These are phyloP conservation scores for Lycorma delicatula DNA, from an alignment of 1,140 invertebrate genomes.

Conservation along the genomic window DNA sequence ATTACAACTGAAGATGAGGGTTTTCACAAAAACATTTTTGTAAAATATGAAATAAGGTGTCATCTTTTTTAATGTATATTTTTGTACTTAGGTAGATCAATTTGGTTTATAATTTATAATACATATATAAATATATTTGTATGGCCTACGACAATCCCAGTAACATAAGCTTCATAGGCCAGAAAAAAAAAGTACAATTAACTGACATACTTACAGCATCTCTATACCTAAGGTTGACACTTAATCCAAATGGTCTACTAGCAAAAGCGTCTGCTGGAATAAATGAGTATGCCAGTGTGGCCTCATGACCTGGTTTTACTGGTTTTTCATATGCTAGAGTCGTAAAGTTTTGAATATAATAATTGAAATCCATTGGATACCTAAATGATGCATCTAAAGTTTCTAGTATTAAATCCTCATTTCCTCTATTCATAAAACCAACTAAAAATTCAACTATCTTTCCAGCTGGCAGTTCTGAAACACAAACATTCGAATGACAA, in stretches of 20 bases:
- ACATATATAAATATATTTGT: too few species aligned
- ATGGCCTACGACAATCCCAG: too few species aligned
- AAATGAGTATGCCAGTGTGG: constrained; percentile 92
- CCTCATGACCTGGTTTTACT: constrained; percentile 86
- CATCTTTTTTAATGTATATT: too few species aligned
- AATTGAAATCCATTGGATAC: constrained; percentile 97
- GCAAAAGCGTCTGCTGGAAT: constrained; percentile 91
- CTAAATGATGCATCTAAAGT: constrained; percentile 94
- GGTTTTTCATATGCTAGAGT: constrained; percentile 78
- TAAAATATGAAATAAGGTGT: too few species aligned
- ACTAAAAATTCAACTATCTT: constrained; percentile 90
- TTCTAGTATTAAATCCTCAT: constrained; percentile 84
- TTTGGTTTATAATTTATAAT: too few species aligned
- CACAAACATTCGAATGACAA: too few species aligned
- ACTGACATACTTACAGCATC: constrained; percentile 60
- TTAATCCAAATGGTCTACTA: constrained; percentile 89
- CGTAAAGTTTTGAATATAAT: constrained; percentile 97
- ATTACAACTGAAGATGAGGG: too few species aligned
- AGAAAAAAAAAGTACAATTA: neutral
- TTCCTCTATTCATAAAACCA: constrained; percentile 92
- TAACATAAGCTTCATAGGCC: neutral
- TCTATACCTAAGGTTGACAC: constrained; percentile 87
- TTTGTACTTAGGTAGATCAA: too few species aligned
- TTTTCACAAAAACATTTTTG: too few species aligned
- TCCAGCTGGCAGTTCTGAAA: constrained; percentile 86